phyloP scores from a whole-genome alignment of 2,113 vertebrate genomes.

The Oncorhynchus clarkii region DNA sequence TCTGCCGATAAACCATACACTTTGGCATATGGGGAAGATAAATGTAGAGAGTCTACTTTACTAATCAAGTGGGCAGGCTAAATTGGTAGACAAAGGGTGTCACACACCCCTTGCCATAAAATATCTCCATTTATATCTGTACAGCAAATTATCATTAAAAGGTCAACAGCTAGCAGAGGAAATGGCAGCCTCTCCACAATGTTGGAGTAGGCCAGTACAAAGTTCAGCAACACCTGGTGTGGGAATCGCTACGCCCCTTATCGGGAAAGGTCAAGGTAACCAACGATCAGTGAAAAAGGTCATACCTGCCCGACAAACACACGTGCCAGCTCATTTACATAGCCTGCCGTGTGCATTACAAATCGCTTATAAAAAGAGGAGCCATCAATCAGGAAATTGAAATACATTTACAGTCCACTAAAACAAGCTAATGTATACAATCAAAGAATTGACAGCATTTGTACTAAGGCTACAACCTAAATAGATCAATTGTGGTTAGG shows the following conservation, averaged over 20 bases:
- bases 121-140: conserved; percentile 46
- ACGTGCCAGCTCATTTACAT: too few species aligned
- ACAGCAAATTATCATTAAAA: conserved; percentile 53
- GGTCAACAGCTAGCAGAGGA: conserved; percentile 52
- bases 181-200: conserved; percentile 20
- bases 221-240: conserved; percentile 55
- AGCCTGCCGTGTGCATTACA: neutral
- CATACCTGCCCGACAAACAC: too few species aligned
- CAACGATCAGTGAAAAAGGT: too few species aligned
- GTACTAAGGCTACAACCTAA: neutral
- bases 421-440: conserved; percentile 3
- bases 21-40: neutral
- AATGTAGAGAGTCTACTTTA: conserved; percentile 10
- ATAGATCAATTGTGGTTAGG: neutral
- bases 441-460: conserved; percentile 1
- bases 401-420: neutral
- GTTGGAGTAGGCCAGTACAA: conserved; percentile 54
- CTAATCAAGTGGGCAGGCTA: conserved; percentile 46
- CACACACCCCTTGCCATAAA: conserved; percentile 53
- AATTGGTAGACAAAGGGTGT: conserved; percentile 24
- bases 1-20: conserved; percentile 20
- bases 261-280: too few species aligned
- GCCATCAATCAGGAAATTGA: neutral
- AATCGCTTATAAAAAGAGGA: neutral
- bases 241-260: too few species aligned